Evolutionary conservation across 1,140 invertebrate species (phyloP).

Genomic region (Dinothrombium tinctorium): DNA sequence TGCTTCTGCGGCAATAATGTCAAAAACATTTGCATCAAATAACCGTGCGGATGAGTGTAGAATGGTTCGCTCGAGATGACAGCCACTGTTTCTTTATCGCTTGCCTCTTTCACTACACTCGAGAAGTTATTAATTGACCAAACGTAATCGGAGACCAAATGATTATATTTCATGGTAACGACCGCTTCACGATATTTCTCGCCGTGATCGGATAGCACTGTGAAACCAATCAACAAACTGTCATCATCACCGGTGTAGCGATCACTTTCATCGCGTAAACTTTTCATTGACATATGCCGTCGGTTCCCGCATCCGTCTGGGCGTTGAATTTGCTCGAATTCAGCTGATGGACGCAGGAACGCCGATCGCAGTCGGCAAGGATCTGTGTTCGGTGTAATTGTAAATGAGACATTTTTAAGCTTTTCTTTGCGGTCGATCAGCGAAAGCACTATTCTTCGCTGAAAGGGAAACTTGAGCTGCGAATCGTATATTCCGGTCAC

Average conservation of each 20-base stretch:
- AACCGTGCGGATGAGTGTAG: conserved; percentile 11
- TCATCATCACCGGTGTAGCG: conserved; percentile 1
- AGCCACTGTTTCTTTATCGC: background rate
- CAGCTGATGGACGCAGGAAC: conserved; percentile 8
- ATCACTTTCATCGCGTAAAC: background rate
- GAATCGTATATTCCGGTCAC: conserved; percentile 12
- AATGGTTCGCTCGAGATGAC: conserved; percentile 10
- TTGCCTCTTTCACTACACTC: background rate
- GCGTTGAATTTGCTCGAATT: background rate
- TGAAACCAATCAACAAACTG: conserved; percentile 4
- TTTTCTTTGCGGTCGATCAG: conserved; percentile 4
- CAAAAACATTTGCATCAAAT: conserved; percentile 11
- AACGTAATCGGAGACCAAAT: conserved; percentile 12
- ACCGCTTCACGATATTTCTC: background rate
- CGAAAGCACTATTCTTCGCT: conserved; percentile 7
- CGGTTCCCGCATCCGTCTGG: conserved; percentile 13
- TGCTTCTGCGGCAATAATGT: conserved; percentile 7
- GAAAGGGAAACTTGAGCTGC: conserved; percentile 13
- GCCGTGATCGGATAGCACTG: conserved; percentile 4
- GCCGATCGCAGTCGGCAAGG: conserved; percentile 11
- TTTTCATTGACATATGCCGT: conserved; percentile 8
- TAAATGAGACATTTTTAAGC: background rate
- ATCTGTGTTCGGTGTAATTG: conserved; percentile 9
- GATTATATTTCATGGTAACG: conserved; percentile 10
- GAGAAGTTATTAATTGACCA: conserved; percentile 11